Base-by-base conservation (phyloP, 2,888 invertebrate genomes). In the Folsomia candida region DNA sequence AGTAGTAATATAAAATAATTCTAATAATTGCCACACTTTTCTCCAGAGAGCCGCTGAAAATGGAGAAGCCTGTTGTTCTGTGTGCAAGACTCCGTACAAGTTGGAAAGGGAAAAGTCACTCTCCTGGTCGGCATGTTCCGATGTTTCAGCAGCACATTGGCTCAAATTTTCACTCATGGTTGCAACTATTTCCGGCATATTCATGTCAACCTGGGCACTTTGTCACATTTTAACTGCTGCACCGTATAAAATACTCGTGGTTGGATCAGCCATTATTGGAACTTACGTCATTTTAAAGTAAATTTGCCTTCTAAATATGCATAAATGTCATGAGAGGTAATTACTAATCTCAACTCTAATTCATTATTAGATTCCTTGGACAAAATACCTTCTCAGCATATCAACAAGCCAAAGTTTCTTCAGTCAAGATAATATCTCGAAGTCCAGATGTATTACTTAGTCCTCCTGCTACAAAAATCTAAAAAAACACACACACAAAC, bases 361-460 rank as follows among this genome's bases (percentile, higher is more conserved):
- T 78, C 79, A 74, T 75, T 84, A 83, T 2, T 84, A 94, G 94
- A 83, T 91, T 91, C 83, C 86, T 94, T 76, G 92, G 93, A 74
- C 89, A 92, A 83, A 93, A 92, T 81, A 93, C 93, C 1, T 89
- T 93, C 64, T 90, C 90, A 69, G 94, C 94, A n/a, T 94, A 93
- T 85, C 92, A 94, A 81, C 88, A 93, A 73, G 94, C 94, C 80
- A 93, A 92, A 85, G 92, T 94, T 14, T 93, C 92, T 51, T 91
- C 93, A 1, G 87, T 94, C 64, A 90, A 89, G 81, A 94, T 95
- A 80, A 85, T 88, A 64, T 85, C 84, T 24, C 67, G 80, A 72
- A 76, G 65, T 29, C 69, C 77, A 80, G 82, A 51, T 83, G 71
- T 69, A 18, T 29, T 71, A 29, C 20, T 20, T 54, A 54, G 54